Percentiles rank a stretch among this genome's conserved stretches.
These are phyloP conservation scores for Drosophila ananassae DNA, from an alignment of 1,140 invertebrate species.

Conservation along the genomic window DNA sequence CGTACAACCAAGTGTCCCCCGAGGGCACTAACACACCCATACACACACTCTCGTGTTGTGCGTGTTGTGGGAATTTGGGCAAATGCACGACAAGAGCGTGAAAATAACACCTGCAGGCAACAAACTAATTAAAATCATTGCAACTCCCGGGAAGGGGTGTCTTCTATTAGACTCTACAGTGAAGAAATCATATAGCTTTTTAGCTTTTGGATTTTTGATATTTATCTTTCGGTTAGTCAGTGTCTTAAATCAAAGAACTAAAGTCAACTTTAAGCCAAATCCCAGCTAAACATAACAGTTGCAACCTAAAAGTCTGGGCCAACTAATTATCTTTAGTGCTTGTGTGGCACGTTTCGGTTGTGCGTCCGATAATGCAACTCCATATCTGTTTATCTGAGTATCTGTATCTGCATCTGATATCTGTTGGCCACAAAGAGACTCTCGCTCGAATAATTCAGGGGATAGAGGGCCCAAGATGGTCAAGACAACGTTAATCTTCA, in stretches of 20 bases:
- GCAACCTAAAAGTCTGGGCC: constrained; percentile 14
- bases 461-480: constrained; percentile 20
- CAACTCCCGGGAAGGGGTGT: neutral
- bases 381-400: constrained; percentile 1
- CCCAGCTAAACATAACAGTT: constrained; percentile 7
- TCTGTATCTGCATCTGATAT: constrained; percentile 10
- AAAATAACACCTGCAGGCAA: constrained; percentile 66
- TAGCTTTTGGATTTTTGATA: too few relatives aligned
- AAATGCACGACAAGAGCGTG: constrained; percentile 34
- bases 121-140: constrained; percentile 72
- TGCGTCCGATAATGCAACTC: constrained; percentile 4
- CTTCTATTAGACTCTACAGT: constrained; percentile 2
- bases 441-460: constrained; percentile 58
- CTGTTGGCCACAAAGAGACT: constrained; percentile 43
- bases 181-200: neutral
- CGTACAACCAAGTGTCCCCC: neutral
- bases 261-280: constrained; percentile 7
- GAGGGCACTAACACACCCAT: too few relatives aligned
- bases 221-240: too few relatives aligned
- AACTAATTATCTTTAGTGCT: constrained; percentile 43
- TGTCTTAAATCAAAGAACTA: neutral
- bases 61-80: constrained; percentile 34
- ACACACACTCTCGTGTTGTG: neutral
- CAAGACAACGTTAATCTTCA: constrained; percentile 3
- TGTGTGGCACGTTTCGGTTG: constrained; percentile 15